phyloP scores from a whole-genome alignment of 2,888 invertebrate genomes.

The Boloria euphrosyne region DNA sequence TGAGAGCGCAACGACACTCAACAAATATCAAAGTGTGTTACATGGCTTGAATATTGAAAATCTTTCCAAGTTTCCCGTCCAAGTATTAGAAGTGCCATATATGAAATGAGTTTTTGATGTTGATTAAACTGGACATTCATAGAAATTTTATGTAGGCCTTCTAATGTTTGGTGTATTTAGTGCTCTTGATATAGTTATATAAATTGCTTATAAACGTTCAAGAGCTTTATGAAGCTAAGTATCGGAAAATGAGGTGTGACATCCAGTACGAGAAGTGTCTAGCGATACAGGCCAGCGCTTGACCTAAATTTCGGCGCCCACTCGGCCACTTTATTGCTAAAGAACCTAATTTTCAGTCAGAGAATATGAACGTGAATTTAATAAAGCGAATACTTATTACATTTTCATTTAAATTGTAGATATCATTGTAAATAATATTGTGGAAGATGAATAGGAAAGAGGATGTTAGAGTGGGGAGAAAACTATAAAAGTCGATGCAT shows the following conservation, averaged over 20 bases:
- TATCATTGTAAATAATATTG: background rate
- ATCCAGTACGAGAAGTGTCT: constrained; percentile 57
- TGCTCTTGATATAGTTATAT: too few species aligned
- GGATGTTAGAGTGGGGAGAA: too few species aligned
- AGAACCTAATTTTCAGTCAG: constrained; percentile 31
- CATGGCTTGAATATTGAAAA: constrained; percentile 68
- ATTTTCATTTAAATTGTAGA: constrained; percentile 8
- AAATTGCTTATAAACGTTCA: background rate
- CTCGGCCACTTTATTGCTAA: constrained; percentile 50
- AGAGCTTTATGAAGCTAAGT: constrained; percentile 15
- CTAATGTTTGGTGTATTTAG: too few species aligned
- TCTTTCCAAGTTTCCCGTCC: constrained; percentile 60
- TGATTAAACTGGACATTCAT: constrained; percentile 61
- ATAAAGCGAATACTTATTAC: constrained; percentile 16
- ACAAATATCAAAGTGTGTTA: constrained; percentile 61
- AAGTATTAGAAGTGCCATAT: constrained; percentile 63
- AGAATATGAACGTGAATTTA: constrained; percentile 21
- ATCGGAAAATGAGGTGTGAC: constrained; percentile 70
- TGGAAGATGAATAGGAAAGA: too few species aligned
- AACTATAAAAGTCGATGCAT: too few species aligned
- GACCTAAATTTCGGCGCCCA: constrained; percentile 64
- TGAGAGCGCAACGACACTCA: constrained; percentile 58
- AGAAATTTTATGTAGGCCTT: constrained; percentile 38
- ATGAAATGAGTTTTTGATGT: constrained; percentile 57
- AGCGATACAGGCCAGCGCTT: constrained; percentile 63